Evolutionary conservation across 1,140 invertebrate species (phyloP), one percentile per base, ranked within the genome.

Genomic region (Rhagoletis zephyria): DNA sequence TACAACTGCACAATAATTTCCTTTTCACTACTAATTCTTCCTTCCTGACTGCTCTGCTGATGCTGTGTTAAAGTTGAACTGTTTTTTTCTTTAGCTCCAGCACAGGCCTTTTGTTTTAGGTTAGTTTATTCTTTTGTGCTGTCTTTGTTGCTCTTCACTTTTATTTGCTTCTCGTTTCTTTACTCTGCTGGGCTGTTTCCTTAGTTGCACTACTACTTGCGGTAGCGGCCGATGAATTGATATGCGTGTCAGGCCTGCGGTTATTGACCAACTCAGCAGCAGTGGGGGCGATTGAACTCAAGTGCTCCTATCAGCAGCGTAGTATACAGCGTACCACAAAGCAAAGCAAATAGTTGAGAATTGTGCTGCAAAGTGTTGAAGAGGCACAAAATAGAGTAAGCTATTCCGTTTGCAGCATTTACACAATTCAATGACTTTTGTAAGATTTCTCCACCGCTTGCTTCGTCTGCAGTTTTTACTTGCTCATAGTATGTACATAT

Each of bases 281-380:
- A 14, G n/a, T 81, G 67, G 16, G 19, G 74, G 74, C 74, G 74
- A 81, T 81, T 81, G 74, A 81, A 81, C 74, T 81, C 74, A 81
- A 81, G 74, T 56, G 56, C 74, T 81, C 48, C 48, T 9, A 56
- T 56, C 74, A 48, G 67, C 45, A 30, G 67, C 40, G 40, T 10
- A 30, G 30, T 30, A 30, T 30, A 30, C 30, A 56, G 2, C 10
- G 51, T 10, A 56, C 0, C 51, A 10, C 67, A n/a, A 81, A 81
- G 74, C 48, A 14, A 3, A 56, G 7, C 10, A n/a, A n/a, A 56
- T n/a, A 5, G 19, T 16, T 3, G 19, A 3, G 30, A 67, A 81
- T 7, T 48, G 48, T 63, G 74, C 48, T 19, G 16, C 2, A 10
- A 51, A 74, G 70, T 7, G 70, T 6, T 12, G 70, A 30, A 51